phyloP scores from a whole-genome alignment of 2,113 vertebrate species.

The Entelurus aequoreus region DNA sequence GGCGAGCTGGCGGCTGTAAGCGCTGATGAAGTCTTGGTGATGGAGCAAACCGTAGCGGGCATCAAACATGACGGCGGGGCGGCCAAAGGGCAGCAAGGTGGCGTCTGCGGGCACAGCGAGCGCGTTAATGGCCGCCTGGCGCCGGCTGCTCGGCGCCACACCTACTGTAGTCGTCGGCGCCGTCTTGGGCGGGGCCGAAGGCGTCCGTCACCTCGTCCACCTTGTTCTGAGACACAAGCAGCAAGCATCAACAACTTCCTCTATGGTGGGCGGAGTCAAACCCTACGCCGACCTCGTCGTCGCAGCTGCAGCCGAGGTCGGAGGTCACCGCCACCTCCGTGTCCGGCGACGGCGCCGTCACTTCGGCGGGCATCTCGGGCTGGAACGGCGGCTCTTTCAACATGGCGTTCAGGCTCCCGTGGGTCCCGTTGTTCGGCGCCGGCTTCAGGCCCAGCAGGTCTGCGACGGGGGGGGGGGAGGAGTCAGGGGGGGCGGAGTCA shows the following conservation, averaged over 20 bases:
- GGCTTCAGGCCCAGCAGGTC: slow-evolving; percentile 90
- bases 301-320: slow-evolving; percentile 88
- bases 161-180: slow-evolving; percentile 50
- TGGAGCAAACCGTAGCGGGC: slow-evolving; percentile 84
- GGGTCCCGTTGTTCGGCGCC: slow-evolving; percentile 92
- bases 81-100: slow-evolving; percentile 84
- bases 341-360: slow-evolving; percentile 72
- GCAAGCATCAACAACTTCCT: background rate
- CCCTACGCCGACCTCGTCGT: slow-evolving; percentile 78
- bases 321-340: slow-evolving; percentile 56
- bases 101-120: slow-evolving; percentile 64
- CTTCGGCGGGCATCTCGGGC: slow-evolving; percentile 83
- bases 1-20: slow-evolving; percentile 83
- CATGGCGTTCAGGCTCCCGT: slow-evolving; percentile 89
- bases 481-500: too few species aligned
- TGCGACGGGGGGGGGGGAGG: slow-evolving; percentile 33
- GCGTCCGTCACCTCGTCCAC: slow-evolving; percentile 79
- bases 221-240: slow-evolving; percentile 79
- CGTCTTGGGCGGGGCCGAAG: slow-evolving; percentile 72
- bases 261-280: background rate
- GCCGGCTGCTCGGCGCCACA: background rate
- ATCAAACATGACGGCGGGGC: slow-evolving; percentile 85
- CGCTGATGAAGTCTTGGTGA: slow-evolving; percentile 89
- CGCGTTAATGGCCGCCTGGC: background rate
- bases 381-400: slow-evolving; percentile 74